Evolutionary conservation across 2,113 vertebrate genomes (phyloP).

Genomic region (Melanostigma gelatinosum): DNA sequence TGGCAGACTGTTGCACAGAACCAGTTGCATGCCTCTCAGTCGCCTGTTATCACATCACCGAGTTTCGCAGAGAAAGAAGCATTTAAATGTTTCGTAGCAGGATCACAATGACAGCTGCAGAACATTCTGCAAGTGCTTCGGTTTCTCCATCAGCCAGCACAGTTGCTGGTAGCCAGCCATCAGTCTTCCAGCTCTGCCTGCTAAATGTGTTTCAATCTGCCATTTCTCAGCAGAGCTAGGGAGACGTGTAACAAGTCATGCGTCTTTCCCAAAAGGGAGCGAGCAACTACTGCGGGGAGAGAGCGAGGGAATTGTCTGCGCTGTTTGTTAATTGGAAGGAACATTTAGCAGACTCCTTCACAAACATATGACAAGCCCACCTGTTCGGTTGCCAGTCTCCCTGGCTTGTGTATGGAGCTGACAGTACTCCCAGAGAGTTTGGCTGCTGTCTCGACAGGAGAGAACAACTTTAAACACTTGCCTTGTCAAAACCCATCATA

Average conservation of each 20-base stretch:
- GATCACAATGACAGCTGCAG: background rate
- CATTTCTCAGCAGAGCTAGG: slow-evolving; percentile 49
- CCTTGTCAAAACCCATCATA: slow-evolving; percentile 56
- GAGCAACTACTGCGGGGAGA: slow-evolving; percentile 23
- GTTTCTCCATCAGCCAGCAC: slow-evolving; percentile 30
- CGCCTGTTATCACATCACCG: slow-evolving; percentile 34
- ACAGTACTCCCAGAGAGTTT: slow-evolving; percentile 63
- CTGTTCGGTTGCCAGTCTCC: slow-evolving; percentile 70
- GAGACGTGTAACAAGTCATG: slow-evolving; percentile 52
- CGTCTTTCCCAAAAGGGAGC: slow-evolving; percentile 46
- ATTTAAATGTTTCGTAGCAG: slow-evolving; percentile 34
- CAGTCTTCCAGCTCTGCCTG: slow-evolving; percentile 41
- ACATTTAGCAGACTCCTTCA: slow-evolving; percentile 66
- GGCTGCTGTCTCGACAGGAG: slow-evolving; percentile 58
- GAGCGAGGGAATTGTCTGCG: slow-evolving; percentile 34
- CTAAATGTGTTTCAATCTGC: slow-evolving; percentile 52
- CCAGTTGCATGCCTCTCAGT: slow-evolving; percentile 41
- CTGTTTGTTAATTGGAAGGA: slow-evolving; percentile 73
- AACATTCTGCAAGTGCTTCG: slow-evolving; percentile 29
- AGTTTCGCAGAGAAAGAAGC: slow-evolving; percentile 24
- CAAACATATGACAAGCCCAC: slow-evolving; percentile 73
- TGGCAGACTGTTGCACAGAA: slow-evolving; percentile 43
- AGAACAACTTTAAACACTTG: slow-evolving; percentile 55
- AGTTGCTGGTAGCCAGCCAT: slow-evolving; percentile 37
- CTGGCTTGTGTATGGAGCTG: slow-evolving; percentile 53